phyloP scores from a whole-genome alignment of 2,888 invertebrate genomes.

The Drosophila hamatofila region DNA sequence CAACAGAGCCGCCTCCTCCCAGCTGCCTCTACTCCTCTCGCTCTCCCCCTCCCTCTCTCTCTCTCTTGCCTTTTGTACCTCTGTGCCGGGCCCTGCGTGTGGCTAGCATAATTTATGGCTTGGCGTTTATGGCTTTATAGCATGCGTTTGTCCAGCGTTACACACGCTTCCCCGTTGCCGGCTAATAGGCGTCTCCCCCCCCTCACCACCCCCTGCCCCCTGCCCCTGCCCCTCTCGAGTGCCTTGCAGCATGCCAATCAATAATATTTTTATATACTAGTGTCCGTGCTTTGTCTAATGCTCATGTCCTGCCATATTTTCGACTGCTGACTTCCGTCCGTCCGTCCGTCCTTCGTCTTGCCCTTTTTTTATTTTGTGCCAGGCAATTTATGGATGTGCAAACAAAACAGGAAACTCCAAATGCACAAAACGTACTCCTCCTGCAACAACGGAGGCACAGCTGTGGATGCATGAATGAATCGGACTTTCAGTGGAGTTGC shows the following conservation, averaged over 20 bases:
- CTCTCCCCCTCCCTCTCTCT: not conserved
- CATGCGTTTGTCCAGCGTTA: slow-evolving; percentile 63
- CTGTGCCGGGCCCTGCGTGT: slow-evolving; percentile 31
- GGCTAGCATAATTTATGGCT: slow-evolving; percentile 72
- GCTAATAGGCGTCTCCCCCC: slow-evolving; percentile 53
- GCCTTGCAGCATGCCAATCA: slow-evolving; percentile 46
- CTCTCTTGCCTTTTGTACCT: too few relatives aligned
- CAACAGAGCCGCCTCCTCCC: slow-evolving; percentile 3
- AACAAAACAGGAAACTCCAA: slow-evolving; percentile 3
- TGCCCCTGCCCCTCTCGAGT: too few relatives aligned
- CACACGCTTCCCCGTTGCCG: slow-evolving; percentile 25
- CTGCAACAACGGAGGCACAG: not conserved
- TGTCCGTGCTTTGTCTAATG: slow-evolving; percentile 60
- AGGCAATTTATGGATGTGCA: slow-evolving; percentile 43
- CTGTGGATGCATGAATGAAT: not conserved
- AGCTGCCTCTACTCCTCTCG: not conserved
- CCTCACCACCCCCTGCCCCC: not conserved
- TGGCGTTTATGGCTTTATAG: slow-evolving; percentile 76
- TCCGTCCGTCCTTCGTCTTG: not conserved
- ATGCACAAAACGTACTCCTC: slow-evolving; percentile 4
- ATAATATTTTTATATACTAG: slow-evolving; percentile 61
- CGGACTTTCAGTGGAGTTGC: not conserved
- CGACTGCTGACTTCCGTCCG: slow-evolving; percentile 40
- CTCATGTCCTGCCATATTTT: slow-evolving; percentile 45
- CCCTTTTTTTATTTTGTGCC: not conserved